These are phyloP conservation scores for Thereva unica DNA, from an alignment of 2,888 invertebrate species.

Conservation along the genomic window DNA sequence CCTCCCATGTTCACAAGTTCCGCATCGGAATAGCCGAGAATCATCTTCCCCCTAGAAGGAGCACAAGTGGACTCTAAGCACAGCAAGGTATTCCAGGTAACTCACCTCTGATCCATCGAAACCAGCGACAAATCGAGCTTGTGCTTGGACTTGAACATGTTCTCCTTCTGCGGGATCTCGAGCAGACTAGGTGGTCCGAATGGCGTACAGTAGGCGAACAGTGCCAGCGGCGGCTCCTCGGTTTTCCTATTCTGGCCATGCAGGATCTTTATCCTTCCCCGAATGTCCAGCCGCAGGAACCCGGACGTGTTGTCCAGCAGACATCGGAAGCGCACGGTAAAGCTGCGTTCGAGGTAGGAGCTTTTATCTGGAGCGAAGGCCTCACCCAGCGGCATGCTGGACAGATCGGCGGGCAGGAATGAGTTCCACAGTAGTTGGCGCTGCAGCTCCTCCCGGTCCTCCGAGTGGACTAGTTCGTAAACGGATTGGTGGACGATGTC, in stretches of 20 bases:
- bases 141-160: conserved; percentile 99
- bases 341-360: conserved; percentile 91
- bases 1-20: conserved; percentile 93
- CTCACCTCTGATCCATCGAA: conserved; percentile 93
- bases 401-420: conserved; percentile 70
- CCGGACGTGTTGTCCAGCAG: conserved; percentile 99
- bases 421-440: conserved; percentile 94
- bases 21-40: conserved; percentile 90
- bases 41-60: conserved; percentile 80
- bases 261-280: conserved; percentile 93
- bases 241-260: conserved; percentile 96
- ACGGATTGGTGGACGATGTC: conserved; percentile 99
- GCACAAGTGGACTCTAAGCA: background rate
- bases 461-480: conserved; percentile 98
- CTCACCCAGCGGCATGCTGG: conserved; percentile 78
- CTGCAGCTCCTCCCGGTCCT: conserved; percentile 96
- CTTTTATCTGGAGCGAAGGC: conserved; percentile 86
- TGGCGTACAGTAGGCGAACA: conserved; percentile 98
- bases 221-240: conserved; percentile 89
- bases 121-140: conserved; percentile 94
- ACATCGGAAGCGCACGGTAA: conserved; percentile 98
- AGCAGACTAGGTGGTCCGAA: conserved; percentile 97
- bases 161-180: conserved; percentile 97
- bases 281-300: conserved; percentile 95
- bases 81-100: background rate